Base-by-base conservation (phyloP, 2,888 invertebrate species). In the Seira sanloemensis region DNA sequence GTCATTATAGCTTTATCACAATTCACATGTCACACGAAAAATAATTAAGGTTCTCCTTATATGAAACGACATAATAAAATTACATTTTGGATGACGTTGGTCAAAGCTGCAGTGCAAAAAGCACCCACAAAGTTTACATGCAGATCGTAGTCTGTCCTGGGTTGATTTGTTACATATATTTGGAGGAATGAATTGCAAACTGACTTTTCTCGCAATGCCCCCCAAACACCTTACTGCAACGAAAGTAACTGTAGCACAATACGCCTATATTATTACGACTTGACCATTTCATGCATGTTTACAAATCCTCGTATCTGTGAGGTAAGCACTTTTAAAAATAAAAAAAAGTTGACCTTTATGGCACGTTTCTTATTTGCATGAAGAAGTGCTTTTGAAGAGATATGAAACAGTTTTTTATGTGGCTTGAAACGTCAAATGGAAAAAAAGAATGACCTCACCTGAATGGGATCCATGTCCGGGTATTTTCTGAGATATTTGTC, bases 391-490 rank as follows among this genome's bases (percentile, higher is more conserved):
- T 9, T 37, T 37, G 37, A 37, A n/a, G n/a, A n/a, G n/a, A n/a
- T n/a, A n/a, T n/a, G n/a, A n/a, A n/a, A n/a, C n/a, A n/a, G n/a
- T n/a, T n/a, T n/a, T n/a, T n/a, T n/a, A n/a, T n/a, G n/a, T n/a
- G n/a, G n/a, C n/a, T n/a, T 69, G n/a, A 26, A 69, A 68, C 16
- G 37, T 74, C 27, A 68, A 16, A 16, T 1, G 26, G 9, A 24
- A 67, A 67, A 2, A 7, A 69, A 23, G 23, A 23, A 19, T 37
- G 71, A 46, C 71, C 71, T 77, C 27, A 88, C 89, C 86, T 89
- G 88, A 46, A 89, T 85, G 9, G 89, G 89, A 72, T 89, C 89
- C 79, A 87, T 83, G n/a, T 87, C 76, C 2, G 89, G 89, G 73
- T 86, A 87, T 79, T 78, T 79, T 66, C 85, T 86, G 12, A 89